These are phyloP conservation scores for Drosophila mimica DNA, from an alignment of 2,888 invertebrate genomes.

Conservation along the genomic window DNA sequence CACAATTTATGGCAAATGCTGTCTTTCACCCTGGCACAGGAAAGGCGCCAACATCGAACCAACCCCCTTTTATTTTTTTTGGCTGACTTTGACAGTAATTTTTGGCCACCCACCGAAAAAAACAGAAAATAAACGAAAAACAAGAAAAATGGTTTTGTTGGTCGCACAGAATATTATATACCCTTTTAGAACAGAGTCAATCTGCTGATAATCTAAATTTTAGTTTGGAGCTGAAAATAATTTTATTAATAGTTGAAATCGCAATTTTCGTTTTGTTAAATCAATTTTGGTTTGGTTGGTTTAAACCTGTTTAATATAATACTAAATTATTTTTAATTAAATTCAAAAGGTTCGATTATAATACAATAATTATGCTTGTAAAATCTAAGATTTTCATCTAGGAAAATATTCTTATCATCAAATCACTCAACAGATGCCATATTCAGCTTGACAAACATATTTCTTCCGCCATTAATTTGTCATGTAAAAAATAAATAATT, in stretches of 20 bases:
- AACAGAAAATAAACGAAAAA: conserved; percentile 31
- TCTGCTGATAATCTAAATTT: not conserved
- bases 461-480: not conserved
- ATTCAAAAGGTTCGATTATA: no score
- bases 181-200: not conserved
- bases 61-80: conserved; percentile 26
- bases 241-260: not conserved
- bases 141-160: not conserved
- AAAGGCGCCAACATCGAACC: conserved; percentile 68
- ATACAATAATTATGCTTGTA: no score
- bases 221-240: not conserved
- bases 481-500: not conserved
- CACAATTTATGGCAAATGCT: conserved; percentile 81
- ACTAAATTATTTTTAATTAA: no score
- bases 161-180: not conserved
- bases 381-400: no score
- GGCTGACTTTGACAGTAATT: conserved; percentile 70
- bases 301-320: no score
- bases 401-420: no score
- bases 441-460: no score
- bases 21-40: conserved; percentile 71
- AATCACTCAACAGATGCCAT: no score
- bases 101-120: conserved; percentile 67
- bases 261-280: not conserved
- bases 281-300: not conserved